Evolutionary conservation across 1,140 invertebrate species (phyloP).

Genomic region (Condylostylus longicornis): DNA sequence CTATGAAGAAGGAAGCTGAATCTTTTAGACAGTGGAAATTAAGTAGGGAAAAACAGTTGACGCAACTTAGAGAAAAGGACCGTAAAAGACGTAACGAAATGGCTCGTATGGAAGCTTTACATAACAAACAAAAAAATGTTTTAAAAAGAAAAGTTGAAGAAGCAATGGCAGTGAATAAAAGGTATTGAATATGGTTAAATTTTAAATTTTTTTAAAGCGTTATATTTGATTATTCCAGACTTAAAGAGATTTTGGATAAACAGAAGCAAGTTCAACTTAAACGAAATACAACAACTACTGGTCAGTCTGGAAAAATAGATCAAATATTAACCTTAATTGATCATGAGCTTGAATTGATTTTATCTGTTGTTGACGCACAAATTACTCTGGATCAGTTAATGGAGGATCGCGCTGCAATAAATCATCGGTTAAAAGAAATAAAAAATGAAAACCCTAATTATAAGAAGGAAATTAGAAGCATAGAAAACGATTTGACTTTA

Average conservation of each 20-base stretch:
- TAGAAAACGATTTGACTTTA: constrained; percentile 52
- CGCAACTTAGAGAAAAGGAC: constrained; percentile 62
- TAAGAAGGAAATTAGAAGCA: constrained; percentile 35
- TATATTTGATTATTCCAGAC: constrained; percentile 12
- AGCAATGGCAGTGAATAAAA: constrained; percentile 62
- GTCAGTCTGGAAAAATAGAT: constrained; percentile 28
- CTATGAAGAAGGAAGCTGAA: constrained; percentile 72
- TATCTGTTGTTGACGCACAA: constrained; percentile 59
- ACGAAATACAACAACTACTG: constrained; percentile 30
- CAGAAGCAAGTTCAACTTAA: constrained; percentile 38
- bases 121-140: constrained; percentile 67
- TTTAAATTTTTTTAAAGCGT: too few relatives aligned
- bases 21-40: constrained; percentile 66
- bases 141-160: constrained; percentile 77
- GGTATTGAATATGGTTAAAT: too few relatives aligned
- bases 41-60: constrained; percentile 62
- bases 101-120: constrained; percentile 55
- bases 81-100: constrained; percentile 66
- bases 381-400: constrained; percentile 56
- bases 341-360: constrained; percentile 60
- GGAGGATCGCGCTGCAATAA: constrained; percentile 47
- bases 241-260: constrained; percentile 43
- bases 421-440: constrained; percentile 35
- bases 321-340: constrained; percentile 29
- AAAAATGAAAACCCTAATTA: constrained; percentile 11